Base-by-base conservation (phyloP, 2,797 vertebrate species). In the Mormyrops attenuatus region DNA sequence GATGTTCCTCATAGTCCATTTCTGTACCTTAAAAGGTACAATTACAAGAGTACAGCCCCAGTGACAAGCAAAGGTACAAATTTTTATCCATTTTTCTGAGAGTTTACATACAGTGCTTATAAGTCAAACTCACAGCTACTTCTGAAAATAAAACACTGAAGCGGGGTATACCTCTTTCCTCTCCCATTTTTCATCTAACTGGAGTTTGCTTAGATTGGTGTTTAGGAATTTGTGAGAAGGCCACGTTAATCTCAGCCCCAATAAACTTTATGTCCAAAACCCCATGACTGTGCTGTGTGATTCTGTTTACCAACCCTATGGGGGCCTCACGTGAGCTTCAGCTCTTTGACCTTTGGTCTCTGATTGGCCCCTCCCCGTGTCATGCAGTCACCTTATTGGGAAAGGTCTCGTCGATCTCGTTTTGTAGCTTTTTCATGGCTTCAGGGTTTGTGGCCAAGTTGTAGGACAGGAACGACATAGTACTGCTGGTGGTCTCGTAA, bases 401-500 rank as follows among this genome's bases (percentile, higher is more conserved):
- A 91, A 97, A 96, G 77, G 92, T 93, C 1, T 92, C 13, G 60
- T 97, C 94, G 0, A 97, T 91, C 92, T 97, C 96, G 0, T 96
- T 89, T 90, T 96, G 96, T 15, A 97, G 94, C 17, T 4, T 92
- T 88, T 93, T 94, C 96, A 97, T 96, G 55, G 93, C 77, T 0
- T 96, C 92, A 2, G 96, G 95, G 91, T 97, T 95, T 0, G 6
- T 93, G 13, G 97, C 96, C 90, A 97, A 91, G 90, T 94, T 96
- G 89, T 97, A 96, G 0, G 96, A 91, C 44, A 96, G 5, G 93
- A 94, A 97, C 87, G 80, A 88, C 55, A 97, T 94, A 53, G 96
- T 90, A 73, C 90, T 95, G 92, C 97, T 96, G 88, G 82, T 96
- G 17, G 96, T 96, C 91, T 97, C 97, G 11, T 96, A 97, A 17